These are phyloP conservation scores for Silurus glanis DNA, from an alignment of 2,113 vertebrate genomes.

Conservation along the genomic window DNA sequence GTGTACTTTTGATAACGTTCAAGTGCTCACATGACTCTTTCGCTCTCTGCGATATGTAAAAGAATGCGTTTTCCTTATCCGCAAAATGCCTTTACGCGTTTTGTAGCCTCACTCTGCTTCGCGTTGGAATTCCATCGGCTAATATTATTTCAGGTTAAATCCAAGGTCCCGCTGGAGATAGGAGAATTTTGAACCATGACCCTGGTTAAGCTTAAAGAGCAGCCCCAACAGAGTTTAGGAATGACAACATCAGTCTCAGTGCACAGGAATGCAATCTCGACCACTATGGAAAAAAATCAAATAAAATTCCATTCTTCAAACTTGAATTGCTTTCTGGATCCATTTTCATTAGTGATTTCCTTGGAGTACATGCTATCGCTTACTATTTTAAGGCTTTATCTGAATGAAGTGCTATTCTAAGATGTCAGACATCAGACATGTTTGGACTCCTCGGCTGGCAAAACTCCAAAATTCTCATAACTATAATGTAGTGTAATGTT, in stretches of 20 bases:
- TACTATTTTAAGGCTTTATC: background rate
- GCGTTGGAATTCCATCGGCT: background rate
- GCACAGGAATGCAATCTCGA: constrained; percentile 14
- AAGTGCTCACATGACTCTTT: background rate
- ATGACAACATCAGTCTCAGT: constrained; percentile 26
- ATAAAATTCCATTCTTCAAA: constrained; percentile 1
- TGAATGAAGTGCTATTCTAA: background rate
- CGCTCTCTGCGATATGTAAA: background rate
- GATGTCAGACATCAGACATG: background rate
- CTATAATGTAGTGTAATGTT: background rate
- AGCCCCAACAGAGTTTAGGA: constrained; percentile 3
- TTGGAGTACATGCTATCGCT: background rate
- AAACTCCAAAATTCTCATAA: background rate
- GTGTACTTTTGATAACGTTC: background rate
- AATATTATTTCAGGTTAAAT: background rate
- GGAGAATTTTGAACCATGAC: constrained; percentile 15
- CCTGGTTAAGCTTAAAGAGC: background rate
- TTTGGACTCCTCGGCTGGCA: background rate
- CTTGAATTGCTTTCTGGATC: background rate
- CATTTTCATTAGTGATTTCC: background rate
- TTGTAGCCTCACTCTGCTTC: too few relatives aligned
- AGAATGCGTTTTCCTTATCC: constrained; percentile 6
- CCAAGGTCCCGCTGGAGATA: constrained; percentile 7
- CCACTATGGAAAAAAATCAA: background rate
- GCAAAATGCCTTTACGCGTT: background rate